Percentiles rank a stretch among this genome's conserved stretches.
These are phyloP conservation scores for Cryptotis parvus DNA, from an alignment of 2,113 vertebrate species.

Conservation along the genomic window DNA sequence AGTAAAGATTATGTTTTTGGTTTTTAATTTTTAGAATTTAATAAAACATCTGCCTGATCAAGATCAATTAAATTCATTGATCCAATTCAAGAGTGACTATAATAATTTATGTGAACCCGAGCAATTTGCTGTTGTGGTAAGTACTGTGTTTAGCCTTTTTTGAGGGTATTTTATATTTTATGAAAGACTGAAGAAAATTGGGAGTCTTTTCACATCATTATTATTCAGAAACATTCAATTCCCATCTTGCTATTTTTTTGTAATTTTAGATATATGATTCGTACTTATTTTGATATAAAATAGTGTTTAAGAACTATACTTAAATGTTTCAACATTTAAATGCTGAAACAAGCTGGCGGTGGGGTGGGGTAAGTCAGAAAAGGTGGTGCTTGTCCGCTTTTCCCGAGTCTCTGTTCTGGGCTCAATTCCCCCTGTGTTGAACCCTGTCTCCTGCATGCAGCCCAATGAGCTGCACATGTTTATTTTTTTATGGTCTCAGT, in stretches of 20 bases:
- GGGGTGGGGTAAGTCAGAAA: too few species aligned
- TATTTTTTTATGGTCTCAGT: background rate
- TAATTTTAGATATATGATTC: conserved; percentile 1
- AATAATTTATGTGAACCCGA: conserved; percentile 95
- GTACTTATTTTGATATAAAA: conserved; percentile 57
- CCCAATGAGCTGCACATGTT: background rate
- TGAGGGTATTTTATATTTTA: background rate
- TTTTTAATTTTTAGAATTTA: conserved; percentile 86
- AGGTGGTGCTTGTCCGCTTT: too few species aligned
- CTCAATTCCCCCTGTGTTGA: too few species aligned
- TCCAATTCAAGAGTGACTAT: conserved; percentile 93
- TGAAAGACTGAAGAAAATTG: background rate
- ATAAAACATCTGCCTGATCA: conserved; percentile 96
- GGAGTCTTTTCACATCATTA: background rate
- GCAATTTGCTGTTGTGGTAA: conserved; percentile 97
- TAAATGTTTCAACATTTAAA: too few species aligned
- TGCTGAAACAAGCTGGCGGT: background rate
- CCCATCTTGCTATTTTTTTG: background rate
- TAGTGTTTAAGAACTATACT: background rate
- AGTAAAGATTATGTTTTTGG: conserved; percentile 48
- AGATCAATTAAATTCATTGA: conserved; percentile 92
- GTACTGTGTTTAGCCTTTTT: conserved; percentile 72
- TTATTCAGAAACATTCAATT: background rate
- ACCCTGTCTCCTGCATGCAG: too few species aligned
- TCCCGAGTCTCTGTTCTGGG: too few species aligned